Evolutionary conservation across 2,797 vertebrate species (phyloP).

Genomic region (Cirrhinus molitorella): DNA sequence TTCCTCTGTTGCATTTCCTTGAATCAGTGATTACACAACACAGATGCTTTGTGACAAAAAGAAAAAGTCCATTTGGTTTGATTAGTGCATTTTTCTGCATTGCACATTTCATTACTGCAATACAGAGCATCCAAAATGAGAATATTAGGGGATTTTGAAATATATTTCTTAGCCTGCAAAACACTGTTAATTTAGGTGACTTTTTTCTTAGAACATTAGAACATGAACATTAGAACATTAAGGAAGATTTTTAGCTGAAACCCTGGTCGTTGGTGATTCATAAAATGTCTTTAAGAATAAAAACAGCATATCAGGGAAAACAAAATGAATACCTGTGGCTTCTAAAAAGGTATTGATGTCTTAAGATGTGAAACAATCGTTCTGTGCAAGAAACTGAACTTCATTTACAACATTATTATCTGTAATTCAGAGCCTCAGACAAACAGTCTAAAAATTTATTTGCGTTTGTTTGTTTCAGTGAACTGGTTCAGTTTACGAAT

Average conservation of each 20-base stretch:
- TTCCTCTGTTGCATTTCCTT: slow-evolving; percentile 4
- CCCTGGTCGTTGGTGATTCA: not conserved
- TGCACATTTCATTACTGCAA: not conserved
- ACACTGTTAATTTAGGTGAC: not conserved
- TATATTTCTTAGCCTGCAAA: not conserved
- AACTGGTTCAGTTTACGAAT: not conserved
- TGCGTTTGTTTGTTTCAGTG: not conserved
- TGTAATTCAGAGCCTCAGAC: not conserved
- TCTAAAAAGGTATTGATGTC: not conserved
- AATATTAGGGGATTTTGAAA: not conserved
- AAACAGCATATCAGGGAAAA: not conserved
- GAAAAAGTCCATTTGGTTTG: not conserved
- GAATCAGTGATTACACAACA: not conserved
- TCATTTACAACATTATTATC: not conserved
- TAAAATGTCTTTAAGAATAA: not conserved
- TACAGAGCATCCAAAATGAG: not conserved
- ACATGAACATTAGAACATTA: too few species aligned
- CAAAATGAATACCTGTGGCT: too few species aligned
- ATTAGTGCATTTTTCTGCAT: not conserved
- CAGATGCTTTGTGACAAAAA: slow-evolving; percentile 4
- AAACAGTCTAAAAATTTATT: too few species aligned
- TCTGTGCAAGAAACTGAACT: not conserved
- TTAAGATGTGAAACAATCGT: not conserved
- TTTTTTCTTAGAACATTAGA: too few species aligned
- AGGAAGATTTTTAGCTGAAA: not conserved